Base-by-base conservation (phyloP, 2,888 invertebrate species). In the Luperina nickerlii region DNA sequence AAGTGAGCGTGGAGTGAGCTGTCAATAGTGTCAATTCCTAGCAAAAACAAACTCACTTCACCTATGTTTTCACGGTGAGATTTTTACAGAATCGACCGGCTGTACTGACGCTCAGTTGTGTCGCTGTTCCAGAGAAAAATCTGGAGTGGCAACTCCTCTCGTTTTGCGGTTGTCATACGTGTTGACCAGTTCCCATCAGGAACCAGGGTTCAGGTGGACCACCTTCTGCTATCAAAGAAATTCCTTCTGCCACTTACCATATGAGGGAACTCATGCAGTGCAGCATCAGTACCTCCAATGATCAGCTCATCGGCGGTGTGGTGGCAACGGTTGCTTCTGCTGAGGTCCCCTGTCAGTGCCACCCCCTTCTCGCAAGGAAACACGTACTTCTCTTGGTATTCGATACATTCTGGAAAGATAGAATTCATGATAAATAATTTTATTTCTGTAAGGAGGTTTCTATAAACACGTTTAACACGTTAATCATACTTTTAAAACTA, bases 301-400 rank as follows among this genome's bases (percentile, higher is more conserved):
- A 94, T 91, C 1, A 94, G 92, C 1, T 92, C 88, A 15, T 92
- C 90, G 0, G 89, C 92, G 32, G 86, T 90, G 82, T 94, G 95
- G 9, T 91, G 89, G 68, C 95, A 95, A 6, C 85, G 85, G 83
- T 90, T 90, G 0, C 84, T 74, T 0, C 94, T 85, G 2, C 80
- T 87, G 15, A 80, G 67, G 0, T 84, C 91, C 0, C 91, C 92
- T 0, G 78, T 78, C 13, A 94, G 68, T 0, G 92, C 87, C 11
- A 86, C 89, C 0, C 90, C 85, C 5, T 79, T 81, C 60, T 87
- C 87, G 68, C 95, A 95, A 0, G 94, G 94, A 57, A 91, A 95
- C 0, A 95, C 90, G 9, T 90, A 80, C 51, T 88, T 85, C 66
- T 94, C 91, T 54, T 95, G 95, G 78, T 95, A 95, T 3, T 95